Percentiles rank a stretch among this genome's conserved stretches.
phyloP scores from a whole-genome alignment of 2,888 invertebrate genomes.

The Pyrochroa serraticornis region DNA sequence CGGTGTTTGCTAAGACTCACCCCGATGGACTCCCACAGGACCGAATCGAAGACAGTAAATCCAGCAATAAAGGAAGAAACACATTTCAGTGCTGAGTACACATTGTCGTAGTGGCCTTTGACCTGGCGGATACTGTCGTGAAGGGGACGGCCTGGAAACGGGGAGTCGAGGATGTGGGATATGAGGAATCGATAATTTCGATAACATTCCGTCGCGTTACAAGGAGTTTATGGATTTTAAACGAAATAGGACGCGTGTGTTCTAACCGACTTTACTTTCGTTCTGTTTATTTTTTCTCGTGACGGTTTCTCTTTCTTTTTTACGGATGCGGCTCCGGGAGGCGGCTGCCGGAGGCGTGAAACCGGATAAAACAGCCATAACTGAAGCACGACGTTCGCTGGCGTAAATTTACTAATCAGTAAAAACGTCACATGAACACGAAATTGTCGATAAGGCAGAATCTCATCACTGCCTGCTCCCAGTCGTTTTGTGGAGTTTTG shows the following conservation, averaged over 20 bases:
- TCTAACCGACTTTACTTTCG: conserved; percentile 4
- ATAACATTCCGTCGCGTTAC: conserved; percentile 19
- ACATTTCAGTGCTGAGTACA: conserved; percentile 43
- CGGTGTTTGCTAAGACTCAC: conserved; percentile 16
- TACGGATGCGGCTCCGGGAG: too few species aligned
- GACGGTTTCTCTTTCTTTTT: too few species aligned
- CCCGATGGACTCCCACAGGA: conserved; percentile 15
- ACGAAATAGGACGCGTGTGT: conserved; percentile 5
- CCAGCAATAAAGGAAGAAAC: conserved; percentile 44
- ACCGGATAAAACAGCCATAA: too few species aligned
- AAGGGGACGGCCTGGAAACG: conserved; percentile 5
- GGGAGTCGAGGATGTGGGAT: conserved; percentile 1
- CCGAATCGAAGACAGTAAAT: conserved; percentile 35
- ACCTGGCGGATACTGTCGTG: conserved; percentile 21
- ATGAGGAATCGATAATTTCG: conserved; percentile 23
- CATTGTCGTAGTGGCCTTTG: conserved; percentile 31
- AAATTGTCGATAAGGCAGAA: background rate
- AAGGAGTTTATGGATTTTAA: conserved; percentile 21
- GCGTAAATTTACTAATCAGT: background rate
- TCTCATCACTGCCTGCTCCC: too few species aligned
- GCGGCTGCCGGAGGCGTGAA: too few species aligned
- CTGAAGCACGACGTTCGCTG: too few species aligned
- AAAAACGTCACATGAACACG: background rate
- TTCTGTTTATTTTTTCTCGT: conserved; percentile 1
- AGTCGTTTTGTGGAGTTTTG: too few species aligned